These are phyloP conservation scores for Pogonomyrmex barbatus DNA, from an alignment of 1,140 invertebrate genomes.

Conservation along the genomic window DNA sequence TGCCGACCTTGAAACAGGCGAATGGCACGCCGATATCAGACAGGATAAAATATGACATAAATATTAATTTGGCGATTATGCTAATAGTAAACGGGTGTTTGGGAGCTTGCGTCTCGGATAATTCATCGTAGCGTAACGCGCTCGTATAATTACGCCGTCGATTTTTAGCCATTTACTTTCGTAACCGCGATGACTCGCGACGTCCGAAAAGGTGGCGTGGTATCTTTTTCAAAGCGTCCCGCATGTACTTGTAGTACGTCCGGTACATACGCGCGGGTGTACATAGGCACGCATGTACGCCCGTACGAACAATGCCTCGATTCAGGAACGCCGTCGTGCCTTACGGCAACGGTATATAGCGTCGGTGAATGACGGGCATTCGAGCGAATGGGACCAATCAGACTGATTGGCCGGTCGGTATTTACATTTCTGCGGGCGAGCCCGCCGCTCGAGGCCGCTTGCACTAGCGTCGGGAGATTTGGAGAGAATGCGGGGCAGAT, in stretches of 20 bases:
- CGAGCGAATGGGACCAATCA: conserved; percentile 82
- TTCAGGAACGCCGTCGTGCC: conserved; percentile 72
- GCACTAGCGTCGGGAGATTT: conserved; percentile 61
- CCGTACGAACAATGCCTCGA: conserved; percentile 76
- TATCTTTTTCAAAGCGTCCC: conserved; percentile 50
- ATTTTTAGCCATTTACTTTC: conserved; percentile 9
- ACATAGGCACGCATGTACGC: conserved; percentile 27
- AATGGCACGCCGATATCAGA: not conserved
- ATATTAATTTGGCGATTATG: conserved; percentile 4
- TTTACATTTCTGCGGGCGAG: conserved; percentile 81
- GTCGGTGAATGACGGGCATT: conserved; percentile 78
- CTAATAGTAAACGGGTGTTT: not conserved
- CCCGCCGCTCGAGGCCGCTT: conserved; percentile 60
- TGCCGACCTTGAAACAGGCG: conserved; percentile 6
- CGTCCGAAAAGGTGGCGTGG: conserved; percentile 24
- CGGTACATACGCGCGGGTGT: conserved; percentile 22
- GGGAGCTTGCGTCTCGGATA: not conserved
- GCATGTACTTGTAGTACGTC: not conserved
- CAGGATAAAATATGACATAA: conserved; percentile 10
- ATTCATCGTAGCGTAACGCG: not conserved
- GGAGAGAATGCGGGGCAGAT: conserved; percentile 68
- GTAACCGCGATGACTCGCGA: conserved; percentile 13
- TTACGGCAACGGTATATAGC: conserved; percentile 73
- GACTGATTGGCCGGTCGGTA: conserved; percentile 82
- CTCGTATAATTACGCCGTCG: not conserved